Evolutionary conservation across 2,113 vertebrate species (phyloP).

Genomic region (Phylloscopus trochiloides): DNA sequence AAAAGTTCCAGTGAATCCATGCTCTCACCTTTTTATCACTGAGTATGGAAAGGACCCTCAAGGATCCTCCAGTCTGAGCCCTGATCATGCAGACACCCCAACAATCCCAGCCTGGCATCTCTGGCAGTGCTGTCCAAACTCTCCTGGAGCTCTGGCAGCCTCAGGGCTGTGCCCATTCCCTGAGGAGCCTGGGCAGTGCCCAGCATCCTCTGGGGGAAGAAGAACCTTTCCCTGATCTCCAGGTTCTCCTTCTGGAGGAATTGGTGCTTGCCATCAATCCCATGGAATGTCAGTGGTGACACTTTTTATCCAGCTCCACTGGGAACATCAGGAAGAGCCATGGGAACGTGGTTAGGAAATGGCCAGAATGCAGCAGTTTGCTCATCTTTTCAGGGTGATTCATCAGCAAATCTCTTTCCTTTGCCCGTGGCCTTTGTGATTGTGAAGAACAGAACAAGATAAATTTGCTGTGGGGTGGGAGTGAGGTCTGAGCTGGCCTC

Average conservation of each 20-base stretch:
- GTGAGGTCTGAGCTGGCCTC: not conserved
- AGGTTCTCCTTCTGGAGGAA: not conserved
- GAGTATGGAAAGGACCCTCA: not conserved
- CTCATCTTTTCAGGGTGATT: not conserved
- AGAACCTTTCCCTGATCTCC: not conserved
- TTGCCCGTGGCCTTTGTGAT: not conserved
- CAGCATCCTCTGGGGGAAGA: not conserved
- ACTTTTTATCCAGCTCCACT: not conserved
- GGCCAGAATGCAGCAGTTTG: not conserved
- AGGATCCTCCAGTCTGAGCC: rapidly evolving
- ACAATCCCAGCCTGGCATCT: not conserved
- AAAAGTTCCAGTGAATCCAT: not conserved
- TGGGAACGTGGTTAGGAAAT: not conserved
- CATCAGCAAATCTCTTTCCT: not conserved
- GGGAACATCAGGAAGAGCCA: not conserved
- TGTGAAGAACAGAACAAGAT: not conserved
- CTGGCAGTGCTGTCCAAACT: rapidly evolving
- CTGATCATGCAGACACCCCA: not conserved
- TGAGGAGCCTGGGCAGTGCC: not conserved
- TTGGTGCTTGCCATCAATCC: not conserved
- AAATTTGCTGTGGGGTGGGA: rapidly evolving
- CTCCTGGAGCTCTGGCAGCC: not conserved
- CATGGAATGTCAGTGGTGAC: rapidly evolving
- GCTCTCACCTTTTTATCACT: not conserved
- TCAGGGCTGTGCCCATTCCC: not conserved